Evolutionary conservation across 1,140 invertebrate species (phyloP).

Genomic region (Lasioglossum albipes): DNA sequence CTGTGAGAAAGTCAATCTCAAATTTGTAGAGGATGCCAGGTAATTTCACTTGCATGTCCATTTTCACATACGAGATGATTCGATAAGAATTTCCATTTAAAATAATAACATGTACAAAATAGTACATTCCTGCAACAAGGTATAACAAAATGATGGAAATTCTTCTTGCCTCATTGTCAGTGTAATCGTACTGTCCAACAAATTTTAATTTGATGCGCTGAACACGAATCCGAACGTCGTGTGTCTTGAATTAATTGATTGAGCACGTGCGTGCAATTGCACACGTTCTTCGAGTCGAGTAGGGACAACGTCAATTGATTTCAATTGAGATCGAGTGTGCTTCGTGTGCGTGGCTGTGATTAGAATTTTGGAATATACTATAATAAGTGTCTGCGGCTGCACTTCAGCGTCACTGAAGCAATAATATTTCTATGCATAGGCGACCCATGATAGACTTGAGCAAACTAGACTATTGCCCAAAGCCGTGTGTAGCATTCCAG

Average conservation of each 20-base stretch:
- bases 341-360: neutral
- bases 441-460: conserved; percentile 80
- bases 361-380: neutral
- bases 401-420: conserved; percentile 22
- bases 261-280: neutral
- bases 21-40: conserved; percentile 84
- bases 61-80: neutral
- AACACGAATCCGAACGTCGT: too few relatives aligned
- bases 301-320: neutral
- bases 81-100: too few relatives aligned
- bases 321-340: neutral
- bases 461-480: conserved; percentile 80
- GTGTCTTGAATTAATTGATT: neutral
- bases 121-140: too few relatives aligned
- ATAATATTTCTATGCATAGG: conserved; percentile 64
- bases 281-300: neutral
- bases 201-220: too few relatives aligned
- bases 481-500: conserved; percentile 87
- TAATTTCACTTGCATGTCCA: conserved; percentile 63
- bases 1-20: conserved; percentile 89
- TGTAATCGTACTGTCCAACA: too few relatives aligned
- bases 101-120: too few relatives aligned
- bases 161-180: too few relatives aligned
- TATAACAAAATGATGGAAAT: too few relatives aligned
- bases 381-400: neutral